Evolutionary conservation across 2,113 vertebrate genomes (phyloP), one percentile per base, ranked within the genome.

Genomic region (Chrysemys picta): DNA sequence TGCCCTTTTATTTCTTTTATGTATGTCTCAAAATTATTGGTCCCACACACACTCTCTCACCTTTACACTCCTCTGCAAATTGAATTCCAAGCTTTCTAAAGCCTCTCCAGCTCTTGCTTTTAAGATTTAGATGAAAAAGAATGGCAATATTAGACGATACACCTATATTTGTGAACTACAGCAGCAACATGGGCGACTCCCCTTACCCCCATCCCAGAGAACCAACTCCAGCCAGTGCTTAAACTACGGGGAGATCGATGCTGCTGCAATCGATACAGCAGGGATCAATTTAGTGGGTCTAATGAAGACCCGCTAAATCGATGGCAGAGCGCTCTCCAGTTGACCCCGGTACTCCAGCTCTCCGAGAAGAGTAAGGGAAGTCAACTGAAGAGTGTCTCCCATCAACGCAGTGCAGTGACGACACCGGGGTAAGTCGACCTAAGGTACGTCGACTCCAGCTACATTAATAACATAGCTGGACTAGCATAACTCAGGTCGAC

Each of bases 51-150:
- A 91, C 85, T 95, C 82, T 96, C 80, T 96, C 91, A 89, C 93
- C 84, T 96, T 96, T 93, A 89, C 89, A 72, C 75, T 45, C 38
- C 42, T 59, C 31, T 50, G 91, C 88, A 96, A 96, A 96, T 85
- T 93, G 87, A 94, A 94, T 94, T 95, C 82, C 59, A 90, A 75
- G 65, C 52, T 96, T 95, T 85, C 52, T 79, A 42, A 95, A 95
- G 31, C 19, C 53, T 93, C 49, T 87, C n/a, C 82, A 62, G 50
- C 35, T 90, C 50, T 31, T 45, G 29, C 7, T 89, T 69, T 81
- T 81, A 95, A 65, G 78, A 56, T 80, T 57, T 9, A 17, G 80
- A 86, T 50, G 54, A 69, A 84, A 62, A 91, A 31, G 47, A 80
- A 49, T 80, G 62, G 62, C 22, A 54, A 5, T 9, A 53, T 38